phyloP scores from a whole-genome alignment of 2,888 invertebrate species.

The Stenodera caucasica region DNA sequence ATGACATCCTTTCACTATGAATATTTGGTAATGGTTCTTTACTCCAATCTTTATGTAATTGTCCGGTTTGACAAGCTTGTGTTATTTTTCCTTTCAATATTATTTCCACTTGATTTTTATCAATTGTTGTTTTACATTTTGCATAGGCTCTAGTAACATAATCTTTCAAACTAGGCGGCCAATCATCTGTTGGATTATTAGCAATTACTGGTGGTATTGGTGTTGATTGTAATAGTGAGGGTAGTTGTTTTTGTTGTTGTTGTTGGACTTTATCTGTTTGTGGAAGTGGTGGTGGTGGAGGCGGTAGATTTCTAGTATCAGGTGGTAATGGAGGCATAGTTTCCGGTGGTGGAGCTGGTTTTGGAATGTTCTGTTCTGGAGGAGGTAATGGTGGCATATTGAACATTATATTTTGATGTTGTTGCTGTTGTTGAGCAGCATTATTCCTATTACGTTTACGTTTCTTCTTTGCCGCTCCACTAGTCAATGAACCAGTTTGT shows the following conservation, averaged over 20 bases:
- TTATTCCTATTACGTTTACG: slow-evolving; percentile 71
- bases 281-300: slow-evolving; percentile 42
- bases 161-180: slow-evolving; percentile 79
- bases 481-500: slow-evolving; percentile 54
- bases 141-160: slow-evolving; percentile 93
- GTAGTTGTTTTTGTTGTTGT: slow-evolving; percentile 18
- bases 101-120: slow-evolving; percentile 92
- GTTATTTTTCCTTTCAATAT: slow-evolving; percentile 93
- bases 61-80: slow-evolving; percentile 84
- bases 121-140: slow-evolving; percentile 83
- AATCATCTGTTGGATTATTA: slow-evolving; percentile 66
- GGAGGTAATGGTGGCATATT: slow-evolving; percentile 59
- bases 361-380: slow-evolving; percentile 54
- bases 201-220: slow-evolving; percentile 50
- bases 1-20: slow-evolving; percentile 73
- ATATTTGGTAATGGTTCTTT: slow-evolving; percentile 90
- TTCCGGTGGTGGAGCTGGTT: slow-evolving; percentile 60
- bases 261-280: slow-evolving; percentile 14
- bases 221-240: slow-evolving; percentile 29
- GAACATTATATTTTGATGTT: slow-evolving; percentile 51
- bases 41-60: slow-evolving; percentile 93
- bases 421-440: slow-evolving; percentile 50
- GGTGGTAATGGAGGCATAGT: slow-evolving; percentile 57
- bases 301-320: slow-evolving; percentile 55
- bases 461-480: slow-evolving; percentile 71